Percentiles rank a stretch among this genome's conserved stretches.
Conservation (phyloP, 2,113 vertebrate species). For the Poeciliopsis prolifica region DNA sequence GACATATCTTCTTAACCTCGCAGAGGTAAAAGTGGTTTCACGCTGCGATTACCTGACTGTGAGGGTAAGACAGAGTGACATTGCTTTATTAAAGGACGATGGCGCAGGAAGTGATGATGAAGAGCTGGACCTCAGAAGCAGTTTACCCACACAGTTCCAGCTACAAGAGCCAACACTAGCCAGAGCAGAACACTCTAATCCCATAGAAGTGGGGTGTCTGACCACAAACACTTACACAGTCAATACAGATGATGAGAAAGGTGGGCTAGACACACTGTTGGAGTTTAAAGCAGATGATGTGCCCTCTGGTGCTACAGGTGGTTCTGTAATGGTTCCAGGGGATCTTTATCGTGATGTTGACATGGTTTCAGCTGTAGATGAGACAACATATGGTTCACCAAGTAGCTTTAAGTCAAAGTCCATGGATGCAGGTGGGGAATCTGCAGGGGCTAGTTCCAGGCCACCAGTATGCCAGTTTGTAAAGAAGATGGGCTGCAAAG, state of each 20-base stretch:
- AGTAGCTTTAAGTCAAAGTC: slow-evolving; percentile 86
- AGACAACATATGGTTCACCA: slow-evolving; percentile 77
- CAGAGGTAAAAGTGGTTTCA: slow-evolving; percentile 93
- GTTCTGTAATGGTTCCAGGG: slow-evolving; percentile 33
- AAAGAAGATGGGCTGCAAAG: slow-evolving; percentile 96
- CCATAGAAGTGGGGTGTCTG: slow-evolving; percentile 88
- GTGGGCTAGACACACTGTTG: slow-evolving; percentile 62
- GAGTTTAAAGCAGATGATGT: slow-evolving; percentile 37
- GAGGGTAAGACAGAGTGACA: slow-evolving; percentile 92
- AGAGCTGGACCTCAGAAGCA: slow-evolving; percentile 84
- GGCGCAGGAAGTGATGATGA: slow-evolving; percentile 79
- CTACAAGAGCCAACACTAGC: slow-evolving; percentile 91
- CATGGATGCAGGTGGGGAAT: slow-evolving; percentile 75
- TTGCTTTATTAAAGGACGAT: slow-evolving; percentile 87
- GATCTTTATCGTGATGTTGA: slow-evolving; percentile 86
- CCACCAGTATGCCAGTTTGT: slow-evolving; percentile 91
- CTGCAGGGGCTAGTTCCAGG: slow-evolving; percentile 53
- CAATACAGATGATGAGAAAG: slow-evolving; percentile 86
- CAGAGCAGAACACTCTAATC: slow-evolving; percentile 83
- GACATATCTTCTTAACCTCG: slow-evolving; percentile 91
- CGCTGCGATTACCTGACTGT: slow-evolving; percentile 95
- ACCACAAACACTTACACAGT: slow-evolving; percentile 86
- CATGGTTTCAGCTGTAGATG: slow-evolving; percentile 77
- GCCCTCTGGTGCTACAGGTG: slow-evolving; percentile 22
- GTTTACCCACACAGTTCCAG: slow-evolving; percentile 84